A percentile compares a stretch with the other conserved stretches of the same genome.
These are phyloP conservation scores for Agrypnia vestita DNA, from an alignment of 1,140 invertebrate species.

Conservation along the genomic window DNA sequence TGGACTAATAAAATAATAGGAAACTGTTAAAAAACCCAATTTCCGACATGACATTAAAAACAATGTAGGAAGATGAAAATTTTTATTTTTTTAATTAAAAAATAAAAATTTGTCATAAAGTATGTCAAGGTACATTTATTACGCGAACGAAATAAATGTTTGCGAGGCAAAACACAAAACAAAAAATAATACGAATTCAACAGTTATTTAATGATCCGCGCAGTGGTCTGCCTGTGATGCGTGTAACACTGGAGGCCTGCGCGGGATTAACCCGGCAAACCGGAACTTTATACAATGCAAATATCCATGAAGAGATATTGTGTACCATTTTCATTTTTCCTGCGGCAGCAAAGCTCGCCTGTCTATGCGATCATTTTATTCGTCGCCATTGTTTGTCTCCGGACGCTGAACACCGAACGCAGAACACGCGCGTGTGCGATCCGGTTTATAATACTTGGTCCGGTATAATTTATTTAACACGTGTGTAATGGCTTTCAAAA, in stretches of 20 bases:
- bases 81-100: no score
- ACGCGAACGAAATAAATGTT: no score
- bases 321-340: constrained; percentile 56
- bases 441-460: constrained; percentile 3
- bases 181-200: constrained; percentile 13
- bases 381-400: constrained; percentile 29
- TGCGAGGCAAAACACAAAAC: neutral
- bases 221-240: constrained; percentile 52
- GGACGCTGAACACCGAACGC: no score
- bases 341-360: constrained; percentile 47
- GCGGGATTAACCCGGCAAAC: constrained; percentile 56
- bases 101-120: no score
- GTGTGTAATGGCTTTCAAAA: neutral
- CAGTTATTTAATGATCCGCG: constrained; percentile 44
- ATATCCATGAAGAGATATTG: constrained; percentile 56
- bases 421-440: neutral
- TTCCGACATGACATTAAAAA: no score
- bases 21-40: no score
- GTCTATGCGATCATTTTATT: constrained; percentile 12
- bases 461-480: constrained; percentile 6
- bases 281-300: constrained; percentile 57
- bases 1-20: no score
- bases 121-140: no score
- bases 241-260: constrained; percentile 50
- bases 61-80: no score